Percentiles rank a stretch among this genome's conserved stretches.
Evolutionary conservation across 2,797 vertebrate species (phyloP).

Genomic region (Melanogrammus aeglefinus): DNA sequence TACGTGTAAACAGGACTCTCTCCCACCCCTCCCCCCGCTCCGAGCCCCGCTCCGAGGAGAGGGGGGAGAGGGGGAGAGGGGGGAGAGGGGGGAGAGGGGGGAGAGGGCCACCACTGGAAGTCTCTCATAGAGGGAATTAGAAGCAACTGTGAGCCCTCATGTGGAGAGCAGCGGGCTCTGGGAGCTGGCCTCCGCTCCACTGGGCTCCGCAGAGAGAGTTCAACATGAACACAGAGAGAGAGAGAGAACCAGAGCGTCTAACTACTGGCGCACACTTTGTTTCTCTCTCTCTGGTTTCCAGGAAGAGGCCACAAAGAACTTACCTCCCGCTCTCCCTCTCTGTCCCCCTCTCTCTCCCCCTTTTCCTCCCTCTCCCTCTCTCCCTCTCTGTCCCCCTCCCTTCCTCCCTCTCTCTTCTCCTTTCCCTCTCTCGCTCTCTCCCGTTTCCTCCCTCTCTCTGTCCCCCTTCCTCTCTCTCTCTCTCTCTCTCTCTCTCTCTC

Average conservation of each 20-base stretch:
- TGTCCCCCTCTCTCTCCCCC: background rate
- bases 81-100: too few relatives aligned
- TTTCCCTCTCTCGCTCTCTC: background rate
- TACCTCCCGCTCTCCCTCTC: background rate
- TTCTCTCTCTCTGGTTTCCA: constrained; percentile 59
- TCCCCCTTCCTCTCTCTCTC: constrained; percentile 34
- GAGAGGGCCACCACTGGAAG: constrained; percentile 64
- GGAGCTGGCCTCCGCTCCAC: constrained; percentile 38
- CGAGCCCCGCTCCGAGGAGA: background rate
- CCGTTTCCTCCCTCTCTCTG: constrained; percentile 14
- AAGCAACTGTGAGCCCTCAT: constrained; percentile 78
- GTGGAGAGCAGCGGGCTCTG: constrained; percentile 73
- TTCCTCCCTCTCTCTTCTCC: constrained; percentile 10
- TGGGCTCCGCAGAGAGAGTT: background rate
- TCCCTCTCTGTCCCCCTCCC: constrained; percentile 37
- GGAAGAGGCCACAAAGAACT: constrained; percentile 64
- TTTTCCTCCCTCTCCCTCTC: too few relatives aligned
- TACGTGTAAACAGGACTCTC: too few relatives aligned
- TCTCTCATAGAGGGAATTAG: constrained; percentile 79
- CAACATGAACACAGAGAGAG: constrained; percentile 17
- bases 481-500: background rate
- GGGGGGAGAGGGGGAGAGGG: too few relatives aligned
- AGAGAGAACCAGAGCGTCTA: constrained; percentile 35
- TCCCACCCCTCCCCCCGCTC: too few relatives aligned
- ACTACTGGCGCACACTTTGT: constrained; percentile 41